phyloP scores from a whole-genome alignment of 2,888 invertebrate species.

The Nomada fucata region DNA sequence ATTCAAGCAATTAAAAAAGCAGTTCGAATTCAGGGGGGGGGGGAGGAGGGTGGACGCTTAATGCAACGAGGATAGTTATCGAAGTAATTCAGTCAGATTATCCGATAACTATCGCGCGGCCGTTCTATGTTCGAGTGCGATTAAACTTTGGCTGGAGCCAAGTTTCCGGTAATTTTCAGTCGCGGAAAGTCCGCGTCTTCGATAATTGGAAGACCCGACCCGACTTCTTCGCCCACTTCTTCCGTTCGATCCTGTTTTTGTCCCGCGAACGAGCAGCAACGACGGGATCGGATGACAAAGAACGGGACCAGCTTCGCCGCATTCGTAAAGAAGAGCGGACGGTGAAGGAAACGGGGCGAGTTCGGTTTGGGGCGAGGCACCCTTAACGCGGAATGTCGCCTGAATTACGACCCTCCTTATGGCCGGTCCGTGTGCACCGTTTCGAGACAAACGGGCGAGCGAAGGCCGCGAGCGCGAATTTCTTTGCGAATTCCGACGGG shows the following conservation, averaged over 20 bases:
- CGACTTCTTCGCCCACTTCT: constrained; percentile 2
- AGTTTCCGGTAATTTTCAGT: constrained; percentile 67
- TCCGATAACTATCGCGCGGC: constrained; percentile 59
- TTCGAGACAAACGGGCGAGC: constrained; percentile 65
- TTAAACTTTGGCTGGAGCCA: constrained; percentile 54
- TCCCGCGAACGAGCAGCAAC: neutral
- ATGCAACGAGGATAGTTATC: constrained; percentile 50
- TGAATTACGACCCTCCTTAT: constrained; percentile 69
- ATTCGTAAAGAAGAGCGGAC: neutral
- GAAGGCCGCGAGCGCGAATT: constrained; percentile 65
- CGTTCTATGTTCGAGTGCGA: constrained; percentile 50
- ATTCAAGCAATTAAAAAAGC: too few relatives aligned
- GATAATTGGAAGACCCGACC: constrained; percentile 63
- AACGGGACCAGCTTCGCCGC: constrained; percentile 13
- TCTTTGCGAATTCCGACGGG: constrained; percentile 69
- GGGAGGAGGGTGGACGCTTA: neutral
- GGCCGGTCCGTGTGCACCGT: constrained; percentile 55
- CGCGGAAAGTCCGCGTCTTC: constrained; percentile 39
- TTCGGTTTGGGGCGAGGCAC: constrained; percentile 47
- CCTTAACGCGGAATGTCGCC: constrained; percentile 67
- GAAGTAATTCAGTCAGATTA: constrained; percentile 59
- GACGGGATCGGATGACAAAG: constrained; percentile 11
- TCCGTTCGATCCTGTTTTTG: neutral
- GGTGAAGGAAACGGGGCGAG: neutral
- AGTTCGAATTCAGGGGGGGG: too few relatives aligned